Conservation (phyloP, 2,888 invertebrate species). For the Camponotus fellah region DNA sequence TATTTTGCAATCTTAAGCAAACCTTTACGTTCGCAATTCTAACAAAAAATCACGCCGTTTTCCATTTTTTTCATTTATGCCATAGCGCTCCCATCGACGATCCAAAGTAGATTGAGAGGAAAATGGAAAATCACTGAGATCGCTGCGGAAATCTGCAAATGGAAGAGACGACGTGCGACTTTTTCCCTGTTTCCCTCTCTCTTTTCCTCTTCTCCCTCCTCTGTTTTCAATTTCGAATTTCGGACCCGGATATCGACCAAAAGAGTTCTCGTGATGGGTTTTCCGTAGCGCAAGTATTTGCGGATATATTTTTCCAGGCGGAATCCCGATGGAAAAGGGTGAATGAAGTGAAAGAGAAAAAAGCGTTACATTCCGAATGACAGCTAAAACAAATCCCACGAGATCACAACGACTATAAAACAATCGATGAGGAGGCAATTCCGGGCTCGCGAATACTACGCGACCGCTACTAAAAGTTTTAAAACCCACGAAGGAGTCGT, state of each 20-base stretch:
- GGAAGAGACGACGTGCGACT: neutral
- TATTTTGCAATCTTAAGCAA: neutral
- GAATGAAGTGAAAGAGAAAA: slow-evolving; percentile 47
- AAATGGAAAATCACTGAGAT: neutral
- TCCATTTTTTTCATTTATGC: slow-evolving; percentile 9
- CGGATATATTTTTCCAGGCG: slow-evolving; percentile 42
- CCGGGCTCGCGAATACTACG: slow-evolving; percentile 25
- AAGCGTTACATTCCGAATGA: slow-evolving; percentile 52
- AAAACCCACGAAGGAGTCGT: slow-evolving; percentile 73
- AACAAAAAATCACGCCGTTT: neutral
- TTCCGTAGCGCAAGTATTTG: slow-evolving; percentile 14
- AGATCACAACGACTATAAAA: slow-evolving; percentile 64
- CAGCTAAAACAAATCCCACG: slow-evolving; percentile 62
- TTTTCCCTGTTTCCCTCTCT: neutral
- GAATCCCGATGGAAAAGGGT: neutral
- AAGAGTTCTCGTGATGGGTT: neutral
- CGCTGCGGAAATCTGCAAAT: neutral
- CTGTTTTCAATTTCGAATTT: slow-evolving; percentile 50
- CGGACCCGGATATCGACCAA: slow-evolving; percentile 8
- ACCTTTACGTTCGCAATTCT: neutral
- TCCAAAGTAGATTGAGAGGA: neutral
- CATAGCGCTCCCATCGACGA: neutral
- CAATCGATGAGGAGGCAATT: slow-evolving; percentile 69
- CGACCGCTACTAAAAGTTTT: slow-evolving; percentile 68
- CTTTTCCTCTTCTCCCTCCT: neutral